Evolutionary conservation across 2,888 invertebrate species (phyloP), one percentile per base, ranked within the genome.

Genomic region (Agrotis ipsilon): DNA sequence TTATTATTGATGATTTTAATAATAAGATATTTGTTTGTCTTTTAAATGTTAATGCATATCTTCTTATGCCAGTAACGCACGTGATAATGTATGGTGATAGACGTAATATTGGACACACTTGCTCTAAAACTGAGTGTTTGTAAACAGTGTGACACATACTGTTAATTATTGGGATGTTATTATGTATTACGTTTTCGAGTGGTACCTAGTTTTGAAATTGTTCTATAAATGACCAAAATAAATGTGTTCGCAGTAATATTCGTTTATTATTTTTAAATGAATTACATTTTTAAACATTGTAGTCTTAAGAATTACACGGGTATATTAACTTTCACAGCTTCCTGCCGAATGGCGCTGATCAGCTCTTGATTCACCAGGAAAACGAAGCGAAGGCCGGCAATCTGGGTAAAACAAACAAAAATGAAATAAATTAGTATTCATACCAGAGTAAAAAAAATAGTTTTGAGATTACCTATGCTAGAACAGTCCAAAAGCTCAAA

Each of bases 311-410:
- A 75, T 92, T 89, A 96, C 52, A 92, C 92, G 73, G 96, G 96
- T 87, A 96, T 93, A 90, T 97, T 98, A 76, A 98, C 97, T 93
- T 98, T 98, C 2, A 98, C 98, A 75, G 98, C 98, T 94, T 99
- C 99, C 92, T 98, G 98, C 67, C 98, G 97, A 85, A 99, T 98
- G 52, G 98, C 98, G 89, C 98, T 98, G 84, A 99, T 98, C 62
- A 99, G 96, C 86, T 99, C 99, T 92, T 98, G 98, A 94, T 99
- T 99, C 73, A 99, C 98, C 78, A 99, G 97, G 92, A 99, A 99
- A 84, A 99, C 98, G 94, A 99, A 99, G 78, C 98, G 97, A 55
- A 99, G 96, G 66, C 98, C 98, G 27, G 98, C 98, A 87, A 99
- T 98, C 98, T 98, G 96, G 83, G 83, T 49, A 64, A 49, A 77